phyloP scores from a whole-genome alignment of 2,888 invertebrate species.

The Argyra leucocephala region DNA sequence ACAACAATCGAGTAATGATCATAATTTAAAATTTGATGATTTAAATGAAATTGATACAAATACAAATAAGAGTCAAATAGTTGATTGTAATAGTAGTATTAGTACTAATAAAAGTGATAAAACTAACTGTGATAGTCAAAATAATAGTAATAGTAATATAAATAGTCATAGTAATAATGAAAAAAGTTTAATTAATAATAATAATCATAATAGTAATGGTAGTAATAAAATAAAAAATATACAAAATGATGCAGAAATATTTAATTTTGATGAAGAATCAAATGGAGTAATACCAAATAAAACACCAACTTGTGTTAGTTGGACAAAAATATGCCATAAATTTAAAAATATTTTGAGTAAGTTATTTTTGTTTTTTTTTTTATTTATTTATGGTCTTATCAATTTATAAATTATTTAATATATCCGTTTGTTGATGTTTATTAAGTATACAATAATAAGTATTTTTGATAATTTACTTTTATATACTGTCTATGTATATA shows the following conservation, averaged over 20 bases:
- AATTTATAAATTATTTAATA: no score
- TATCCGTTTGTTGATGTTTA: no score
- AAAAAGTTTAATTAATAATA: conserved; percentile 17
- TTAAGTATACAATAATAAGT: no score
- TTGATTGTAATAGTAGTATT: conserved; percentile 26
- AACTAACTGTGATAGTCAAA: background rate
- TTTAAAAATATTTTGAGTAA: conserved; percentile 37
- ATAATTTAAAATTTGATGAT: no score
- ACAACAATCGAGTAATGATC: no score
- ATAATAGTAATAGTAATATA: conserved; percentile 19
- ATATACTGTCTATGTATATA: no score
- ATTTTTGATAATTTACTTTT: no score
- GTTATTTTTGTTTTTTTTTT: no score
- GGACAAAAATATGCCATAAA: conserved; percentile 31
- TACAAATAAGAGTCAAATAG: conserved; percentile 19
- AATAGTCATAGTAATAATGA: background rate
- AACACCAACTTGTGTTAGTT: conserved; percentile 40
- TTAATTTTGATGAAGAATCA: conserved; percentile 24
- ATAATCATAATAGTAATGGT: conserved; percentile 19
- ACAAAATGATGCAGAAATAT: background rate
- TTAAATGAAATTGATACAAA: conserved; percentile 14
- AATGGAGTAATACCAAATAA: conserved; percentile 16
- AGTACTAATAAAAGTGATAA: conserved; percentile 14
- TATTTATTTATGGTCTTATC: no score
- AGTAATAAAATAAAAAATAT: background rate